A percentile compares a stretch with the other conserved stretches of the same genome.
Conservation (phyloP, 2,113 vertebrate genomes). For the Gymnocephalus cernua region DNA sequence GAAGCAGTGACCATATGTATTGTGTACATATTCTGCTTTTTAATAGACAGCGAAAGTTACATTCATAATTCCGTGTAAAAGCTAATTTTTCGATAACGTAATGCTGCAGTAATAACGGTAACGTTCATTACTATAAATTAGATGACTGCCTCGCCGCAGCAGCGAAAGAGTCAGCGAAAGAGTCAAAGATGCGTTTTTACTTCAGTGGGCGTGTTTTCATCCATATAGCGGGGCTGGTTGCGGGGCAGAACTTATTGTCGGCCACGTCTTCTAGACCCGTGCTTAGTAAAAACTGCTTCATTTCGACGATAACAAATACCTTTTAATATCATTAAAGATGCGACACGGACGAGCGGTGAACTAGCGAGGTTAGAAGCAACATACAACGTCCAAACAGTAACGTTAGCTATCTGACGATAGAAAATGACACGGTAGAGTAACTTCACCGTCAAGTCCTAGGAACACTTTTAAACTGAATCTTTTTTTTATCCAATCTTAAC, state of each 20-base stretch:
- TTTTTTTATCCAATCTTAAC: neutral
- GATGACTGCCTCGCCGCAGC: constrained; percentile 34
- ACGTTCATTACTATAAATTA: neutral
- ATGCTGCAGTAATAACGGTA: constrained; percentile 28
- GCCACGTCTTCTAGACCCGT: neutral
- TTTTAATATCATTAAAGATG: neutral
- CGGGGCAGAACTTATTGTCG: constrained; percentile 6
- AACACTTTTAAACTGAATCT: neutral
- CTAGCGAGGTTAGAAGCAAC: neutral
- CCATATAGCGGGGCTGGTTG: constrained; percentile 64
- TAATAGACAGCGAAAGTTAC: too few relatives aligned
- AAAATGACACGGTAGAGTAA: constrained; percentile 25
- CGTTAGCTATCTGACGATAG: neutral
- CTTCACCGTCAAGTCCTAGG: neutral
- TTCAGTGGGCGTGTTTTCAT: constrained; percentile 71
- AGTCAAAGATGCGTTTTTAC: constrained; percentile 41
- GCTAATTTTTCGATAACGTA: too few relatives aligned
- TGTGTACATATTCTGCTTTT: neutral
- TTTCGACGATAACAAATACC: neutral
- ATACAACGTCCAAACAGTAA: neutral
- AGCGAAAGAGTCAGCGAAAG: constrained; percentile 46
- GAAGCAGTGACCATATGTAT: neutral
- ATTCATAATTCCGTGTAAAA: neutral
- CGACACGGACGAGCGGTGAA: neutral
- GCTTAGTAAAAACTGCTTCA: neutral